Evolutionary conservation across 2,888 invertebrate genomes (phyloP), one percentile per base, ranked within the genome.

Genomic region (Ophion ellenae): DNA sequence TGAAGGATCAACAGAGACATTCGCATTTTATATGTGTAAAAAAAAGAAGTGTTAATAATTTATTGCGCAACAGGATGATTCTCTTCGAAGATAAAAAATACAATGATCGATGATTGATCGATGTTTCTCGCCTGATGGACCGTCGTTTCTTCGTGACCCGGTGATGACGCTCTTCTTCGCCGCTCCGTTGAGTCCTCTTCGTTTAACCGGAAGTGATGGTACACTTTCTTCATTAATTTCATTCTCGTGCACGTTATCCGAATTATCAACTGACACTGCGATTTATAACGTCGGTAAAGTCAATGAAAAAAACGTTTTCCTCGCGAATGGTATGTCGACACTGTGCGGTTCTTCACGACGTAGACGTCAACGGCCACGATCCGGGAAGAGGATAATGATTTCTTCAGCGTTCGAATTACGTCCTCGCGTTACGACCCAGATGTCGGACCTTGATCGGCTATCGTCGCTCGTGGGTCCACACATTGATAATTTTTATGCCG

Each of bases 41-140:
- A 80, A 83, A 83, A 83, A 83, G 80, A 78, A 78, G 47, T 81
- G 63, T 78, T 70, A 83, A 83, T 87, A 83, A 81, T 86, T 87
- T 87, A 83, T 84, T 86, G 79, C 79, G 82, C 84, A 81, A 84
- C 79, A 84, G 67, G 84, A 79, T 71, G 70, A 85, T 78, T 64
- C 40, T 83, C 73, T 66, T 59, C 24, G 70, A 75, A 75, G 74
- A 67, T 74, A 74, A 64, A 70, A 70, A 78, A 80, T 83, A 85
- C 83, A 83, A 83, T 85, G 75, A 77, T 14, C 20, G 76, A 20
- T 77, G 80, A 83, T 63, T 32, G 74, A 78, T 69, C 17, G 69
- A 59, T 76, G 66, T 76, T 40, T 61, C 76, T 47, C 36, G 63
- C 32, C 17, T 64, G 40, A 32, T 20, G 40, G 40, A 40, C 40